Conservation (phyloP, 2,113 vertebrate species). For the Noctilio leporinus region DNA sequence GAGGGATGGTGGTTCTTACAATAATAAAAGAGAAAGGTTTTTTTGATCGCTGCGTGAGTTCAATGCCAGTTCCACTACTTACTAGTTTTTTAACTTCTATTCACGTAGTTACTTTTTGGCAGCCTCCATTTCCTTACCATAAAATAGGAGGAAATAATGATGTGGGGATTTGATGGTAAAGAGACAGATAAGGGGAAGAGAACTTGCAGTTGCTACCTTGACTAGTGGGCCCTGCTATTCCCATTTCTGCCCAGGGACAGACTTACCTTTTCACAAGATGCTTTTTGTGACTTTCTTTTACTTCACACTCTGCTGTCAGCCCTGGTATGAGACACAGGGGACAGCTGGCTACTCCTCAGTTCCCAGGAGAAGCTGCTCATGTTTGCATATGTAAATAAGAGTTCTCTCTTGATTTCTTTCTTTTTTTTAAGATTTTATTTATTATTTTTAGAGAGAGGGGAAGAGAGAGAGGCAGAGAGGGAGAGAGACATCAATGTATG, state of each 20-base stretch:
- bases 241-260: not conserved
- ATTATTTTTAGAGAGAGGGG: too few relatives aligned
- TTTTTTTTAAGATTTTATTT: too few relatives aligned
- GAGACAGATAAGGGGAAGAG: not conserved
- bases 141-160: not conserved
- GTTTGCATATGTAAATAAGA: not conserved
- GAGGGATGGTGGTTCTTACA: not conserved
- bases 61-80: not conserved
- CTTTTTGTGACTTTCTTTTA: not conserved
- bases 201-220: not conserved
- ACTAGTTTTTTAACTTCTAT: not conserved
- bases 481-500: too few relatives aligned
- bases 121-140: not conserved
- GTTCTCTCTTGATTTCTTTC: not conserved
- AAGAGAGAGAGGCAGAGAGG: too few relatives aligned
- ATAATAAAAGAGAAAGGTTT: not conserved
- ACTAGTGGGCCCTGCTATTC: not conserved
- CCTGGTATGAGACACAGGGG: not conserved
- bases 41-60: not conserved
- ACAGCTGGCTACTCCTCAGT: not conserved
- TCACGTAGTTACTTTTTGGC: not conserved
- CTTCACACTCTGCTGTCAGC: not conserved
- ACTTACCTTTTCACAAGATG: not conserved
- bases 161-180: not conserved
- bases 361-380: not conserved